phyloP scores from a whole-genome alignment of 1,140 invertebrate species.

The Leptinotarsa texana region DNA sequence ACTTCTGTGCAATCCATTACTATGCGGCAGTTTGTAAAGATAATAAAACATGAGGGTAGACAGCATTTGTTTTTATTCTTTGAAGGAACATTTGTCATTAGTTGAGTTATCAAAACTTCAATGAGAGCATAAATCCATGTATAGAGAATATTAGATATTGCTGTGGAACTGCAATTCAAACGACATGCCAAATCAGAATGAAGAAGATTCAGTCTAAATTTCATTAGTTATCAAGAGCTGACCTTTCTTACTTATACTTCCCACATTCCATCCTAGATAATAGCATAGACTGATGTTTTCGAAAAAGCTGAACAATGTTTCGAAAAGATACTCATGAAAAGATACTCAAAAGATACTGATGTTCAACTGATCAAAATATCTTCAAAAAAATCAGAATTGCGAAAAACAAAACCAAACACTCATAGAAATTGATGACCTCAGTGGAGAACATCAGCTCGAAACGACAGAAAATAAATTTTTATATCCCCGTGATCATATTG shows the following conservation, averaged over 20 bases:
- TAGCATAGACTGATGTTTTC: slow-evolving; percentile 30
- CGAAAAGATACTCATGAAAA: slow-evolving; percentile 30
- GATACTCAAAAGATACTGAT: background rate
- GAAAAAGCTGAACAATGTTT: slow-evolving; percentile 23
- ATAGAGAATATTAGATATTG: slow-evolving; percentile 34
- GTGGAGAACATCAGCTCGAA: too few species aligned
- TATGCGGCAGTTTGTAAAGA: slow-evolving; percentile 37
- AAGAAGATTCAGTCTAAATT: slow-evolving; percentile 31
- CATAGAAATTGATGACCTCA: too few species aligned
- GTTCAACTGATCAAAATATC: too few species aligned
- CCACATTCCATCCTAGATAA: slow-evolving; percentile 32
- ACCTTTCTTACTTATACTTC: slow-evolving; percentile 33
- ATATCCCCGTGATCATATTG: too few species aligned
- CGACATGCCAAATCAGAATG: slow-evolving; percentile 33
- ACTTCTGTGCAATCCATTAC: slow-evolving; percentile 39
- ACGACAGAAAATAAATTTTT: too few species aligned
- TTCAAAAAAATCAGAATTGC: too few species aligned
- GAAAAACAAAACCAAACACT: too few species aligned
- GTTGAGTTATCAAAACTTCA: slow-evolving; percentile 18
- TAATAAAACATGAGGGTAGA: slow-evolving; percentile 29
- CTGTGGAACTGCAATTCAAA: slow-evolving; percentile 26
- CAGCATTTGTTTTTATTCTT: slow-evolving; percentile 31
- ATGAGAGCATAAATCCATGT: slow-evolving; percentile 17
- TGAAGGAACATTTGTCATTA: slow-evolving; percentile 25
- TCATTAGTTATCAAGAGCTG: slow-evolving; percentile 37